phyloP scores from a whole-genome alignment of 2,888 invertebrate genomes.

The Drosophila barbarae region DNA sequence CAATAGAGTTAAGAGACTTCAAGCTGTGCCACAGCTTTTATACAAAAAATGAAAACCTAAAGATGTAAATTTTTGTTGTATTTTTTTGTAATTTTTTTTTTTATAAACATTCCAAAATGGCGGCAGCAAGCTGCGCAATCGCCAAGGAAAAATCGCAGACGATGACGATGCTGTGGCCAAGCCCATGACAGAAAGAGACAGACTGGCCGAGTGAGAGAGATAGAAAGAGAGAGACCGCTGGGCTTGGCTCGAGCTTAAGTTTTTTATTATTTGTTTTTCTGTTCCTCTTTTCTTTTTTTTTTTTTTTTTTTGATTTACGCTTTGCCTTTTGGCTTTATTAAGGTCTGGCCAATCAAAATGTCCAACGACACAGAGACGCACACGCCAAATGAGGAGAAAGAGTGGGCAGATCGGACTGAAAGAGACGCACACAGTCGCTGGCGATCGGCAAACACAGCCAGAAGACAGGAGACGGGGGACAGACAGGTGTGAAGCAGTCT shows the following conservation, averaged over 20 bases:
- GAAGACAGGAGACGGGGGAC: constrained; percentile 3
- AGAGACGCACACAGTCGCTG: constrained; percentile 15
- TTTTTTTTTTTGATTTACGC: constrained; percentile 13
- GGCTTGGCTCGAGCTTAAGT: constrained; percentile 53
- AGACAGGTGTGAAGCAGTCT: constrained; percentile 66
- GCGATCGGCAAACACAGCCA: constrained; percentile 8
- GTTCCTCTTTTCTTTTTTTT: constrained; percentile 5
- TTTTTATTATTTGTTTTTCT: constrained; percentile 1
- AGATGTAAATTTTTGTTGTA: constrained; percentile 11
- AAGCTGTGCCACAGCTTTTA: constrained; percentile 46
- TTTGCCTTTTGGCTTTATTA: constrained; percentile 50
- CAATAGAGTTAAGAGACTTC: constrained; percentile 51
- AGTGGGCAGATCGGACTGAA: constrained; percentile 25
- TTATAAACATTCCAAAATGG: constrained; percentile 34
- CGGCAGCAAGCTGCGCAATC: constrained; percentile 57
- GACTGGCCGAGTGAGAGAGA: constrained; percentile 6
- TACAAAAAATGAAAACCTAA: constrained; percentile 4
- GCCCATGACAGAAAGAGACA: constrained; percentile 48
- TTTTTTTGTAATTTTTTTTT: constrained; percentile 12
- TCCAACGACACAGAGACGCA: constrained; percentile 45
- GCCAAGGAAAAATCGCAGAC: constrained; percentile 44
- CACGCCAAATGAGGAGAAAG: constrained; percentile 28
- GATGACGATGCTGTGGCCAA: constrained; percentile 60
- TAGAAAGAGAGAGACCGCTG: constrained; percentile 40
- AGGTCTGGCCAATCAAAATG: constrained; percentile 74